Conservation (phyloP, 2,113 vertebrate genomes). For the Myotis davidii region DNA sequence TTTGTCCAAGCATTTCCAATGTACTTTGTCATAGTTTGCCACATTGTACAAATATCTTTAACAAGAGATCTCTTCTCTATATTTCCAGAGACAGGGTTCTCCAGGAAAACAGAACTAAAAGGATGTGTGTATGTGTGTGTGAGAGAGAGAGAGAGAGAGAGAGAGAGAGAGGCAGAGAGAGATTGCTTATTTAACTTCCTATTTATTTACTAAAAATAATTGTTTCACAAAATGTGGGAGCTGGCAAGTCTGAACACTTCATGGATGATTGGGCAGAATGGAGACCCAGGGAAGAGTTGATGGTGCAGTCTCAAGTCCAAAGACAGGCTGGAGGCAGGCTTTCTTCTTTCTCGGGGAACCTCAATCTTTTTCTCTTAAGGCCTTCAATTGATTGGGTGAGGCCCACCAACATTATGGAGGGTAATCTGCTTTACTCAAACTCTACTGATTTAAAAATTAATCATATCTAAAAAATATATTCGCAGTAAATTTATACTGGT, state of each 20-base stretch:
- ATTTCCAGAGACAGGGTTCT: not conserved
- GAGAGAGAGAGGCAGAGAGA: too few relatives aligned
- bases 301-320: not conserved
- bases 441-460: not conserved
- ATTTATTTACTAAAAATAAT: not conserved
- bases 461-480: not conserved
- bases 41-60: conserved; percentile 11
- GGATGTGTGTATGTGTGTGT: not conserved
- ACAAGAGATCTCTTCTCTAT: not conserved
- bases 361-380: too few relatives aligned
- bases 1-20: not conserved
- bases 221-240: not conserved
- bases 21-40: not conserved
- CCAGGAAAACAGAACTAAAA: not conserved
- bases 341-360: too few relatives aligned
- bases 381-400: too few relatives aligned
- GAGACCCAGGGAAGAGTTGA: not conserved
- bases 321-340: not conserved
- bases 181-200: not conserved
- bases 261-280: not conserved
- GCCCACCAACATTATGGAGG: too few relatives aligned
- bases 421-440: not conserved
- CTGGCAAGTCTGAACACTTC: not conserved
- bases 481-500: not conserved
- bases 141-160: too few relatives aligned